Conservation (phyloP, 2,888 invertebrate species). For the Odontomyia ornata region DNA sequence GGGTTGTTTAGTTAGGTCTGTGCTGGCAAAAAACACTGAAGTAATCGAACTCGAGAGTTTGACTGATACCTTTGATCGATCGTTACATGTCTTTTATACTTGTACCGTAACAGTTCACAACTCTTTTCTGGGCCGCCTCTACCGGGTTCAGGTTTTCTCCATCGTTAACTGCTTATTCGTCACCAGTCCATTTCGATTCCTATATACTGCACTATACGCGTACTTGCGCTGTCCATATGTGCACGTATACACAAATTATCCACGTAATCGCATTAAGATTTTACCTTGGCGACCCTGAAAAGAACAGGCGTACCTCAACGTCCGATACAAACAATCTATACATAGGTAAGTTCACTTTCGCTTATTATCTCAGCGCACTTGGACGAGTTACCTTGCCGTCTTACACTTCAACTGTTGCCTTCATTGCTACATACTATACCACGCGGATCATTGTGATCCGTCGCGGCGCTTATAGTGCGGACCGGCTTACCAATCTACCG, state of each 20-base stretch:
- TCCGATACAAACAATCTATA: constrained; percentile 12
- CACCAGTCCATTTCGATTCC: constrained; percentile 26
- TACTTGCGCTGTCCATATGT: constrained; percentile 19
- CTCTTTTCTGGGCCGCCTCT: constrained; percentile 26
- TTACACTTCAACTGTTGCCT: constrained; percentile 9
- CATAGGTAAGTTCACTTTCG: constrained; percentile 37
- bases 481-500: constrained; percentile 20
- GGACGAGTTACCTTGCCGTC: constrained; percentile 18
- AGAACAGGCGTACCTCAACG: constrained; percentile 22
- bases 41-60: constrained; percentile 41
- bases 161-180: constrained; percentile 21
- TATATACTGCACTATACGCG: neutral
- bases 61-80: constrained; percentile 41
- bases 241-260: constrained; percentile 35
- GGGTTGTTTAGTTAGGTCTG: constrained; percentile 40
- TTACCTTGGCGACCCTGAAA: constrained; percentile 44
- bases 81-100: constrained; percentile 41
- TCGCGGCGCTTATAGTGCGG: neutral
- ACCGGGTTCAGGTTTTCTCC: constrained; percentile 34
- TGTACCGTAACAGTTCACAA: constrained; percentile 22
- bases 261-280: constrained; percentile 35
- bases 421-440: neutral
- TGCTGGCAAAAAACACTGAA: constrained; percentile 42
- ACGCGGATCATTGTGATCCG: constrained; percentile 3
- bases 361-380: constrained; percentile 30